phyloP scores from a whole-genome alignment of 2,113 vertebrate species.

The Crotalus viridis region DNA sequence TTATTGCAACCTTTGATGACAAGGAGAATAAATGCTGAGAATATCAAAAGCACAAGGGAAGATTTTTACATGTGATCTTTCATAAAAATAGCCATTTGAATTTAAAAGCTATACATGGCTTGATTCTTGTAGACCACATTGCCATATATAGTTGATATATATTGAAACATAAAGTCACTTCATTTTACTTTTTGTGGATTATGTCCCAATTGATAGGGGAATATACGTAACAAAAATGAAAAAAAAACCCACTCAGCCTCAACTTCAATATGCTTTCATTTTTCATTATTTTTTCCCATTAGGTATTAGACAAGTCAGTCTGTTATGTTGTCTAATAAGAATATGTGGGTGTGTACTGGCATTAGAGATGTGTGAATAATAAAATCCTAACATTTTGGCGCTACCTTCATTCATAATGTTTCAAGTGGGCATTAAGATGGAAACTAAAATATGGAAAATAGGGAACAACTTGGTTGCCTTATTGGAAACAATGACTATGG shows the following conservation, averaged over 20 bases:
- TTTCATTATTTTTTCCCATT: constrained; percentile 61
- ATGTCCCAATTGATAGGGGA: constrained; percentile 46
- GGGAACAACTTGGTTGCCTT: not conserved
- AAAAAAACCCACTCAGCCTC: not conserved
- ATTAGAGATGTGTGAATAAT: constrained; percentile 61
- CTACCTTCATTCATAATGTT: constrained; percentile 64
- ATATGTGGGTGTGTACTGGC: constrained; percentile 56
- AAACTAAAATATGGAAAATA: constrained; percentile 2
- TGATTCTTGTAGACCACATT: constrained; percentile 24
- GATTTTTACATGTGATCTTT: constrained; percentile 51
- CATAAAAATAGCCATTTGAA: constrained; percentile 52
- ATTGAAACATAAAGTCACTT: constrained; percentile 28
- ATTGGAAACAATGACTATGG: not conserved
- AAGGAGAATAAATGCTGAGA: constrained; percentile 56
- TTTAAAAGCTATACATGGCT: constrained; percentile 25
- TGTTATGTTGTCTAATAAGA: constrained; percentile 62
- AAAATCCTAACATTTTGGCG: constrained; percentile 54
- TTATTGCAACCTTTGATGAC: constrained; percentile 39
- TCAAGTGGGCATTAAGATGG: constrained; percentile 25
- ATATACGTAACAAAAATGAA: constrained; percentile 45
- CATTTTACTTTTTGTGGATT: constrained; percentile 44
- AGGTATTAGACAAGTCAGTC: constrained; percentile 59
- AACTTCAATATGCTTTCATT: constrained; percentile 43
- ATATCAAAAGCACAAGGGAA: constrained; percentile 56
- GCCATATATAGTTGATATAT: constrained; percentile 6